Evolutionary conservation across 2,113 vertebrate genomes (phyloP).

Genomic region (Mormyrus iriodes): DNA sequence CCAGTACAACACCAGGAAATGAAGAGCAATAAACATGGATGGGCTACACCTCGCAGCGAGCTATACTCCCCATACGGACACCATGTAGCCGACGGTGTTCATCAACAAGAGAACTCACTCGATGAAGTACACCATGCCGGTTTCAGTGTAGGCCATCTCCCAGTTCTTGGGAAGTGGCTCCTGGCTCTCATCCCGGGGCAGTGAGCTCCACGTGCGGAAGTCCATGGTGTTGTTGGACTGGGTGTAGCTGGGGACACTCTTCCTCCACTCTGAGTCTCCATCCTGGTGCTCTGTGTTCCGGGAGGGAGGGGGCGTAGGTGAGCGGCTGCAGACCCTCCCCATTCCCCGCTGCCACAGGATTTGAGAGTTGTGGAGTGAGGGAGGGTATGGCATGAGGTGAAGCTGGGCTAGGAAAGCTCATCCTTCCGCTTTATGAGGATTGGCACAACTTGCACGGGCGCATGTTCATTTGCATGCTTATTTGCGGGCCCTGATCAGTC

Average conservation of each 20-base stretch:
- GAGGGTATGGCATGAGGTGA: conserved; percentile 28
- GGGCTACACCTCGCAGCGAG: neutral
- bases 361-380: conserved; percentile 54
- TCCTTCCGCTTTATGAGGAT: conserved; percentile 34
- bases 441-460: conserved; percentile 23
- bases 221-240: conserved; percentile 86
- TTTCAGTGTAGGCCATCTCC: conserved; percentile 98
- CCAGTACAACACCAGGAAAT: neutral
- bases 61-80: neutral
- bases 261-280: conserved; percentile 76
- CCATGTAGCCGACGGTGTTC: neutral
- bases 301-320: conserved; percentile 40
- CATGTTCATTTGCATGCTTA: neutral
- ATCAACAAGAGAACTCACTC: conserved; percentile 72
- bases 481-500: neutral
- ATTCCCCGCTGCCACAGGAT: conserved; percentile 35
- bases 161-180: conserved; percentile 88
- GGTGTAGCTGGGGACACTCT: conserved; percentile 88
- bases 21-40: neutral
- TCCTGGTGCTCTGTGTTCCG: conserved; percentile 76
- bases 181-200: conserved; percentile 80
- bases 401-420: conserved; percentile 36
- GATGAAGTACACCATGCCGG: conserved; percentile 97
- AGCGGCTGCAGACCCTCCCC: conserved; percentile 27
- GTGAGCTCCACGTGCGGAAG: conserved; percentile 68